A percentile compares a stretch with the other conserved stretches of the same genome.
phyloP scores from a whole-genome alignment of 2,888 invertebrate species.

The Esperia sulphurella region DNA sequence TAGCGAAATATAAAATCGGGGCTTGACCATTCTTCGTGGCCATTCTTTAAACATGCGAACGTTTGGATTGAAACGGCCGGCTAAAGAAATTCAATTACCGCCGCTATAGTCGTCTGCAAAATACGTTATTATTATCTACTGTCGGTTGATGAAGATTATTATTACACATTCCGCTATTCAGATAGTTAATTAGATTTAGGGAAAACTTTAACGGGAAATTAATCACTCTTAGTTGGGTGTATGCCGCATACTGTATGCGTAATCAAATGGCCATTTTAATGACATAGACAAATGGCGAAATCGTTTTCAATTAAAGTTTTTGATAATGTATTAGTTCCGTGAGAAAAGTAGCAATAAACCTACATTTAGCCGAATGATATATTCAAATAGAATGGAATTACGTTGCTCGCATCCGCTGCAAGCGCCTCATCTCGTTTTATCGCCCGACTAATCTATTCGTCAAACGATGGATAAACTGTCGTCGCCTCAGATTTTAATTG shows the following conservation, averaged over 20 bases:
- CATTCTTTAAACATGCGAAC: slow-evolving; percentile 59
- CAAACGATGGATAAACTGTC: slow-evolving; percentile 63
- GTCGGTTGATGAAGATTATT: slow-evolving; percentile 31
- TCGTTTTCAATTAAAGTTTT: slow-evolving; percentile 70
- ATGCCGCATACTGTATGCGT: slow-evolving; percentile 25
- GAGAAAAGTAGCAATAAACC: slow-evolving; percentile 79
- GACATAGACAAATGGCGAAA: slow-evolving; percentile 66
- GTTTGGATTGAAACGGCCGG: slow-evolving; percentile 47
- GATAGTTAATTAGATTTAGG: slow-evolving; percentile 37
- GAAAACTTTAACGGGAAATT: slow-evolving; percentile 41
- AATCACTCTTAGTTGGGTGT: slow-evolving; percentile 27
- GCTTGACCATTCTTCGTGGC: slow-evolving; percentile 68
- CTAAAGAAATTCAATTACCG: slow-evolving; percentile 44
- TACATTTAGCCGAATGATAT: slow-evolving; percentile 74
- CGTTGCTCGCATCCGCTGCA: slow-evolving; percentile 66
- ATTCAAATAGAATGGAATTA: slow-evolving; percentile 75
- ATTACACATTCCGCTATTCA: slow-evolving; percentile 10
- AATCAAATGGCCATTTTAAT: slow-evolving; percentile 53
- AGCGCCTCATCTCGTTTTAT: slow-evolving; percentile 61
- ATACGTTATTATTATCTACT: slow-evolving; percentile 33
- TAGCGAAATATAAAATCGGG: slow-evolving; percentile 59
- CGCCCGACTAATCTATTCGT: slow-evolving; percentile 63
- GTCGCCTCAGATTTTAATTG: slow-evolving; percentile 53
- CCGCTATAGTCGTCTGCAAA: slow-evolving; percentile 40
- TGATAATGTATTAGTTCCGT: slow-evolving; percentile 76